Evolutionary conservation across 1,140 invertebrate genomes (phyloP).

Genomic region (Octopus bimaculoides): DNA sequence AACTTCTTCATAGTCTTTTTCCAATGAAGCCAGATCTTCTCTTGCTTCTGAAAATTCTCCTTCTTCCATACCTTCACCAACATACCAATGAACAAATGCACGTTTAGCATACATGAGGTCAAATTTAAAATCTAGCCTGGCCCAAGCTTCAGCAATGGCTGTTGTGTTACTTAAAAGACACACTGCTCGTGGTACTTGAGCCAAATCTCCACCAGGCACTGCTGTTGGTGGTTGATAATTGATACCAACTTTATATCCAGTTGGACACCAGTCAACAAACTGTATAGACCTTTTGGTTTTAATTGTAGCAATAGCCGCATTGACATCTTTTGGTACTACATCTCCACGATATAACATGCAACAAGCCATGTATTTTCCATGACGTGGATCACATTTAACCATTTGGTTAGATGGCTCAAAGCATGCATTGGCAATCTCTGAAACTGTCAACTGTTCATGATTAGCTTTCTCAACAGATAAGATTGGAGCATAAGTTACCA

Average conservation of each 20-base stretch:
- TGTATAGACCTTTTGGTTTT: slow-evolving; percentile 78
- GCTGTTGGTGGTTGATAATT: slow-evolving; percentile 62
- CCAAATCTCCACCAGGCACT: slow-evolving; percentile 72
- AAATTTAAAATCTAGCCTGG: slow-evolving; percentile 68
- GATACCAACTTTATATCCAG: slow-evolving; percentile 61
- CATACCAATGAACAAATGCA: slow-evolving; percentile 76
- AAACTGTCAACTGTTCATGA: slow-evolving; percentile 58
- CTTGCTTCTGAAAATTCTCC: slow-evolving; percentile 72
- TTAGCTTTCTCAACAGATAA: slow-evolving; percentile 41
- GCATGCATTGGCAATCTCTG: slow-evolving; percentile 81
- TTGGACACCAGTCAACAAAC: slow-evolving; percentile 90
- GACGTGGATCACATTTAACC: slow-evolving; percentile 66
- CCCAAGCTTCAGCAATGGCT: slow-evolving; percentile 59
- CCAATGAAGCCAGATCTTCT: slow-evolving; percentile 68
- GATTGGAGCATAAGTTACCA: slow-evolving; percentile 47
- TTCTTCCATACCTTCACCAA: slow-evolving; percentile 75
- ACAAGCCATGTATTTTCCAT: slow-evolving; percentile 48
- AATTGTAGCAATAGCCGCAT: slow-evolving; percentile 76
- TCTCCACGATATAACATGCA: slow-evolving; percentile 47
- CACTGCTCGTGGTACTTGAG: slow-evolving; percentile 64
- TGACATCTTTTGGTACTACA: slow-evolving; percentile 70
- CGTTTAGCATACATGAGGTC: slow-evolving; percentile 76
- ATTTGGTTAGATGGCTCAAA: slow-evolving; percentile 84
- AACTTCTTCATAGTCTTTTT: slow-evolving; percentile 76
- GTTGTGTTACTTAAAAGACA: slow-evolving; percentile 73